Evolutionary conservation across 2,888 invertebrate genomes (phyloP).

Genomic region (Ectropis crepuscularia): DNA sequence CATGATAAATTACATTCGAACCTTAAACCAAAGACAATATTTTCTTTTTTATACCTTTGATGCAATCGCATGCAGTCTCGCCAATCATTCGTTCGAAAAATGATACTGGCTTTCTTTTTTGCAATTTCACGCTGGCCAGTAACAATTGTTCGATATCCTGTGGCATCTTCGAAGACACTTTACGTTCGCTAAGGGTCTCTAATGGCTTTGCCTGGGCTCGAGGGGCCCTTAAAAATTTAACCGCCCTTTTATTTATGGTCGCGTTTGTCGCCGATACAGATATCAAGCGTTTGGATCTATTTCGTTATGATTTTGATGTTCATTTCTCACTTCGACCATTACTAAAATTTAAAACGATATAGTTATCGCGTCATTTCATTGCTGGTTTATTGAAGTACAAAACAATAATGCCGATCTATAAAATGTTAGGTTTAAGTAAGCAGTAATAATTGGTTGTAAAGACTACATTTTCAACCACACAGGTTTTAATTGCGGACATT

Average conservation of each 20-base stretch:
- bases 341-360: no score
- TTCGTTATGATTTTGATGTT: constrained; percentile 41
- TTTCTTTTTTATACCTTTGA: constrained; percentile 11
- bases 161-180: constrained; percentile 66
- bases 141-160: constrained; percentile 73
- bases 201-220: constrained; percentile 65
- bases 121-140: constrained; percentile 67
- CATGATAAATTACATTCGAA: constrained; percentile 18
- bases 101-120: constrained; percentile 52
- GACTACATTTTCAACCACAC: no score
- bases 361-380: no score
- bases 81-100: constrained; percentile 46
- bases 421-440: no score
- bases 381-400: not conserved
- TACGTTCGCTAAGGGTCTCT: constrained; percentile 74
- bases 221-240: constrained; percentile 80
- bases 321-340: constrained; percentile 12
- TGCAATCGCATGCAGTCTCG: constrained; percentile 23
- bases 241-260: constrained; percentile 77
- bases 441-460: no score
- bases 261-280: constrained; percentile 50
- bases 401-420: not conserved
- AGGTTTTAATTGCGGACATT: no score
- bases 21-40: constrained; percentile 15
- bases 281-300: constrained; percentile 42